A percentile compares a stretch with the other conserved stretches of the same genome.
Evolutionary conservation across 2,797 vertebrate genomes (phyloP).

Genomic region (Lutra lutra): DNA sequence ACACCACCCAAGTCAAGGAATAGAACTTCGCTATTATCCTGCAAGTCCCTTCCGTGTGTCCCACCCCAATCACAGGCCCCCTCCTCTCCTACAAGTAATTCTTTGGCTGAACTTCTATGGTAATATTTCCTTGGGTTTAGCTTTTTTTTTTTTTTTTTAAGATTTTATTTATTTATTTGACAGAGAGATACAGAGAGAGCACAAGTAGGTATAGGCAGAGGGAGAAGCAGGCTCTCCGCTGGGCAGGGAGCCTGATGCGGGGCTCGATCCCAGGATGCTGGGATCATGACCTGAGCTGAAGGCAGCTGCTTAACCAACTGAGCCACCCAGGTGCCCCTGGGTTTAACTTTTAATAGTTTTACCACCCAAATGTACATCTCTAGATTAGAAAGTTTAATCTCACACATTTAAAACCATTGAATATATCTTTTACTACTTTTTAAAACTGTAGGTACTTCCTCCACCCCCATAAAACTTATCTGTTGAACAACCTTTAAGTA

Average conservation of each 20-base stretch:
- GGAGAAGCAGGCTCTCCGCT: no score
- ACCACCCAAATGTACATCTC: neutral
- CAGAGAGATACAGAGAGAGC: no score
- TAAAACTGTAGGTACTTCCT: neutral
- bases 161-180: no score
- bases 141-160: neutral
- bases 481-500: neutral
- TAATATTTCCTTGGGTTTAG: neutral
- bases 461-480: neutral
- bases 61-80: rapidly evolving
- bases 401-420: neutral
- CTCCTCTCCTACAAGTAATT: rapidly evolving
- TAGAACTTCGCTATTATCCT: rapidly evolving
- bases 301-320: no score
- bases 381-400: neutral
- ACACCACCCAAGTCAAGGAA: no score
- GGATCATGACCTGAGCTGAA: no score
- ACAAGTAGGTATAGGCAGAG: no score
- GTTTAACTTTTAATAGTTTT: neutral
- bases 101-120: neutral
- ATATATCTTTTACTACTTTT: neutral
- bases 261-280: no score
- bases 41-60: rapidly evolving
- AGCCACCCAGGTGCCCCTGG: no score
- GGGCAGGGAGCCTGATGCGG: no score